Base-by-base conservation (phyloP, 1,140 invertebrate genomes). In the Cydia amplana region DNA sequence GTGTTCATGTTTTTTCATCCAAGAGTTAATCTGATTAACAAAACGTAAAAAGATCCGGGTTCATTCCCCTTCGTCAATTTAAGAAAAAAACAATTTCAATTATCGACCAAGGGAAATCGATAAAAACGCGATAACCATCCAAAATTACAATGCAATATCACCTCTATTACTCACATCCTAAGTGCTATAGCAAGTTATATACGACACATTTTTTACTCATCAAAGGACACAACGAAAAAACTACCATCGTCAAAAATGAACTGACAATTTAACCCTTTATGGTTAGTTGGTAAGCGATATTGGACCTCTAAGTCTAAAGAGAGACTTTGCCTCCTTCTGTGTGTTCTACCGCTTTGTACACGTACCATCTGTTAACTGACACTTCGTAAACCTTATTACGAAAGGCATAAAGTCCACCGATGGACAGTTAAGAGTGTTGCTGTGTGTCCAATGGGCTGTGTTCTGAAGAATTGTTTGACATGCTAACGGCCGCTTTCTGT, bases 51-150 rank as follows among this genome's bases (percentile, higher is more conserved):
- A 49, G 51, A 60, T 60, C 51, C 51, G 51, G 51, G 51, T 60
- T 60, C 51, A 20, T n/a, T n/a, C 49, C n/a, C 14, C 49, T 43
- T 10, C 4, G 4, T 60, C 18, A 60, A 20, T 60, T 60, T 20
- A 51, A n/a, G 49, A 18, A 60, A 60, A 60, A 9, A 9, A 60
- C n/a, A 60, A 60, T 60, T 23, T 60, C 55, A n/a, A 60, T 60
- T 20, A 60, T 60, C 55, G 18, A 20, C 55, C 9, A 20, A 23
- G n/a, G 6, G 10, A 60, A 60, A 60, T 60, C 18, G 55, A 60
- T 60, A 60, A 60, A 60, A 23, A 60, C 49, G 49, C 28, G 28
- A n/a, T 4, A 51, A 51, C 49, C 49, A n/a, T n/a, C 14, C 10
- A 51, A 51, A 51, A 60, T 60, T n/a, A 51, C 18, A 51, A 51